phyloP scores from a whole-genome alignment of 2,888 invertebrate genomes.

The Eucera pruinosa region DNA sequence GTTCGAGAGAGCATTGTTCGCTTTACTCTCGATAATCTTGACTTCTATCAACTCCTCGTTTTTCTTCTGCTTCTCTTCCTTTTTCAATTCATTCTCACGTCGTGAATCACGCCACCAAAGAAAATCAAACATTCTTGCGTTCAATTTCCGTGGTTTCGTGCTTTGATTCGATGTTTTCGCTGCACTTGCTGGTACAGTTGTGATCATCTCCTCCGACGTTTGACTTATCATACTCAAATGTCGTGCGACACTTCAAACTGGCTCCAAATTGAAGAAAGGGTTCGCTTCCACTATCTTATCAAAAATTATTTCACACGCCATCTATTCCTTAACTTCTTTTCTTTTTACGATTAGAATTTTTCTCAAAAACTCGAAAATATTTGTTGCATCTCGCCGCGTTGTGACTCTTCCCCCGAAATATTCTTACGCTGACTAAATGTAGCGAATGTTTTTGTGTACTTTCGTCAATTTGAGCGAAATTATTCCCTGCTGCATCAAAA shows the following conservation, averaged over 20 bases:
- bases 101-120: constrained; percentile 62
- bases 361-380: not conserved
- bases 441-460: constrained; percentile 35
- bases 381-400: constrained; percentile 2
- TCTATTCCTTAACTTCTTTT: constrained; percentile 48
- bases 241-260: constrained; percentile 30
- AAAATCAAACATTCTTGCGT: constrained; percentile 64
- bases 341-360: constrained; percentile 7
- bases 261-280: constrained; percentile 21
- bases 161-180: constrained; percentile 44
- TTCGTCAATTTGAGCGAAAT: constrained; percentile 19
- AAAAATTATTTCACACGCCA: constrained; percentile 51
- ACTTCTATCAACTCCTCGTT: constrained; percentile 38
- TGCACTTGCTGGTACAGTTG: constrained; percentile 30
- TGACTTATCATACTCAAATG: constrained; percentile 58
- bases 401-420: constrained; percentile 13
- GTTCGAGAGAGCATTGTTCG: constrained; percentile 49
- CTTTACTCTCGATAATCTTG: constrained; percentile 43
- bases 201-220: constrained; percentile 54
- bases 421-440: constrained; percentile 12
- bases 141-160: constrained; percentile 64
- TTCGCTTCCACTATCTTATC: constrained; percentile 49
- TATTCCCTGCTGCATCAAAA: constrained; percentile 12
- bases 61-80: constrained; percentile 38
- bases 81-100: constrained; percentile 34